Conservation (phyloP, 2,797 vertebrate species). For the Dryobates pubescens region DNA sequence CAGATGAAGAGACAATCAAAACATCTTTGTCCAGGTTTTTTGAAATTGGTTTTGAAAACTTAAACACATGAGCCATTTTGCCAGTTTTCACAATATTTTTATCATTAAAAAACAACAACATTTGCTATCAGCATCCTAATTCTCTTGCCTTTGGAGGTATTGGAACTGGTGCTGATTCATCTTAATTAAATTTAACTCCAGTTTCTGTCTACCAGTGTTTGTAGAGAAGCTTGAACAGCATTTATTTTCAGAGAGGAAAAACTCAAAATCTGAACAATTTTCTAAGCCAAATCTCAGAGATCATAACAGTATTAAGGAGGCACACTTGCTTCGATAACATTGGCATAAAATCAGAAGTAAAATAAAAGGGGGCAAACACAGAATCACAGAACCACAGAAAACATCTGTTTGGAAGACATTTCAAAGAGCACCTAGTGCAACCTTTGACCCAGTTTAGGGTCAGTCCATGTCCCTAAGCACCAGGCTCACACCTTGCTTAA, state of each 20-base stretch:
- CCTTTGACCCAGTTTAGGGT: no score
- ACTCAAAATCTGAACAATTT: not conserved
- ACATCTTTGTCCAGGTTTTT: constrained; percentile 69
- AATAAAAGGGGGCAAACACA: not conserved
- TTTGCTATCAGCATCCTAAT: constrained; percentile 5
- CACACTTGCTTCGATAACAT: not conserved
- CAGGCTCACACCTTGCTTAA: no score
- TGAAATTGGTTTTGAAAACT: constrained; percentile 52
- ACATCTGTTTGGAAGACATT: no score
- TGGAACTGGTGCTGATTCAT: not conserved
- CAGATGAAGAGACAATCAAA: constrained; percentile 72
- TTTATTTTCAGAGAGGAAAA: not conserved
- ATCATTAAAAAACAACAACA: constrained; percentile 36
- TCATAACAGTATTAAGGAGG: not conserved
- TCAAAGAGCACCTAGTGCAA: no score
- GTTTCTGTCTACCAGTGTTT: not conserved
- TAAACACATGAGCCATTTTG: constrained; percentile 33
- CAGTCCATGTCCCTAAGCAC: no score
- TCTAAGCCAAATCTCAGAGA: not conserved
- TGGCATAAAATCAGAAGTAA: not conserved
- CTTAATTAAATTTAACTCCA: not conserved
- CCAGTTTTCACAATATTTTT: constrained; percentile 67
- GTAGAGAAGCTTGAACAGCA: not conserved
- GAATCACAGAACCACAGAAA: no score
- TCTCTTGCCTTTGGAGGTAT: not conserved